These are phyloP conservation scores for Noctua comes DNA, from an alignment of 2,888 invertebrate genomes.

Conservation along the genomic window DNA sequence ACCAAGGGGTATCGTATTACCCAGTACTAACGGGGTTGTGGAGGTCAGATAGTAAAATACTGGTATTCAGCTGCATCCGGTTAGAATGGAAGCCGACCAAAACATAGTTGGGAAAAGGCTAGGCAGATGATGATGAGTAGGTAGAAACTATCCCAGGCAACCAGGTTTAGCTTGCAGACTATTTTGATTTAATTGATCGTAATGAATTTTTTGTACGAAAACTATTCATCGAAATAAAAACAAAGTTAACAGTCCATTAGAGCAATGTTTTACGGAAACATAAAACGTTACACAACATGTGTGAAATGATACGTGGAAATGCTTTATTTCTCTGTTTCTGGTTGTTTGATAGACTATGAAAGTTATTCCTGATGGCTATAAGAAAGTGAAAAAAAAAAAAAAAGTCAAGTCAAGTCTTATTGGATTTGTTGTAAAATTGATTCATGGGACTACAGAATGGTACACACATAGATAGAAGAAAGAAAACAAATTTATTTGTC, in stretches of 20 bases:
- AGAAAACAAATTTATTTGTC: too few relatives aligned
- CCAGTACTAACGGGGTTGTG: too few relatives aligned
- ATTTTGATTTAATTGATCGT: conserved; percentile 43
- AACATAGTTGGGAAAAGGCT: too few relatives aligned
- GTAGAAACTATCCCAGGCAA: conserved; percentile 14
- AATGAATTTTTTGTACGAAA: conserved; percentile 25
- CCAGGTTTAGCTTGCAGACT: conserved; percentile 23
- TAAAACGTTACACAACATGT: conserved; percentile 43
- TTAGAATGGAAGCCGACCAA: too few relatives aligned
- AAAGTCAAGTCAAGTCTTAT: too few relatives aligned
- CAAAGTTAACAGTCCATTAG: conserved; percentile 47
- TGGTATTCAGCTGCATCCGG: too few relatives aligned
- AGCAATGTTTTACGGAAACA: conserved; percentile 45
- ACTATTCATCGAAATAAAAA: conserved; percentile 45
- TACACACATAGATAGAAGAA: too few relatives aligned
- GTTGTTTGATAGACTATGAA: conserved; percentile 43
- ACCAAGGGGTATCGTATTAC: too few relatives aligned
- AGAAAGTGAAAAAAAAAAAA: too few relatives aligned
- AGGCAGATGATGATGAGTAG: too few relatives aligned
- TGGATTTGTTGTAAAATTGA: conserved; percentile 19
- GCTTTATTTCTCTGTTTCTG: conserved; percentile 24
- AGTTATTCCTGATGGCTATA: conserved; percentile 27
- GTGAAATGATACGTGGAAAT: conserved; percentile 29
- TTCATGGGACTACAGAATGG: neutral
- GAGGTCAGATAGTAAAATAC: too few relatives aligned